A percentile compares a stretch with the other conserved stretches of the same genome.
These are phyloP conservation scores for Drepana arcuata DNA, from an alignment of 1,140 invertebrate species.

Conservation along the genomic window DNA sequence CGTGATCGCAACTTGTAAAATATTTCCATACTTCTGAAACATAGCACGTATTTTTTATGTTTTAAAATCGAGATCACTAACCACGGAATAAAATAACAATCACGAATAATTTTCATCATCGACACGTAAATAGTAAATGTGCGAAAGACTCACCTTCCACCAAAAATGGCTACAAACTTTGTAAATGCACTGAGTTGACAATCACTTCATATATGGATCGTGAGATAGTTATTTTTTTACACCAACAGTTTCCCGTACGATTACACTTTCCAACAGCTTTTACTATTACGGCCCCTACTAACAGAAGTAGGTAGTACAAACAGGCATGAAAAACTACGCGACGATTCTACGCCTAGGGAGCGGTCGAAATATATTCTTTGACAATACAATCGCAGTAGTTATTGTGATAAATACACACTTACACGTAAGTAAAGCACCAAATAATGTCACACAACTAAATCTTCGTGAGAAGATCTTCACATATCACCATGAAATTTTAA, in stretches of 20 bases:
- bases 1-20: too few species aligned
- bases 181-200: conserved; percentile 32
- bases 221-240: conserved; percentile 67
- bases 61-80: too few species aligned
- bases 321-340: conserved; percentile 64
- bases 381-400: conserved; percentile 22
- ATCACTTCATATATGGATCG: conserved; percentile 49
- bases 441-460: conserved; percentile 46
- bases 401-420: conserved; percentile 27
- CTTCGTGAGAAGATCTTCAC: conserved; percentile 35
- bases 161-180: conserved; percentile 61
- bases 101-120: conserved; percentile 27
- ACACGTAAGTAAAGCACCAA: conserved; percentile 32
- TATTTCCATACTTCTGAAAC: too few species aligned
- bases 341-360: conserved; percentile 60
- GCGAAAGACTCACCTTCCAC: conserved; percentile 42
- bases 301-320: conserved; percentile 66
- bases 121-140: conserved; percentile 52
- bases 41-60: too few species aligned
- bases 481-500: conserved; percentile 46
- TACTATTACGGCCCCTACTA: conserved; percentile 65
- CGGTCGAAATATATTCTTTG: conserved; percentile 55
- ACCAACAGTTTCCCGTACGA: conserved; percentile 54
- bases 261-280: conserved; percentile 70
- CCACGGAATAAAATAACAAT: too few species aligned